These are phyloP conservation scores for Epiblema foenella DNA, from an alignment of 2,888 invertebrate genomes.

Conservation along the genomic window DNA sequence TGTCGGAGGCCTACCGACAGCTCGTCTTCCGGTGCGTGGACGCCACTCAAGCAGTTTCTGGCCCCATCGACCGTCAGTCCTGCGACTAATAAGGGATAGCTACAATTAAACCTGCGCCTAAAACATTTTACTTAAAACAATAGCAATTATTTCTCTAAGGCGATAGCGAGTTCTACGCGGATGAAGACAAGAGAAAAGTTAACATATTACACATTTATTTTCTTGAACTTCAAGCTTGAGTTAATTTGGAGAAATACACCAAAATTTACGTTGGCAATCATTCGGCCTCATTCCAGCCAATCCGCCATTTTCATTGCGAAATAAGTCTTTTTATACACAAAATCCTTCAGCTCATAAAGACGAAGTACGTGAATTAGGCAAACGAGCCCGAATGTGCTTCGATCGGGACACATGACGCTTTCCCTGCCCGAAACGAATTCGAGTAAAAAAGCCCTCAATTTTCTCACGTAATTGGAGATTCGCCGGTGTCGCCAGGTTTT, in stretches of 20 bases:
- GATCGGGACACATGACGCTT: conserved; percentile 51
- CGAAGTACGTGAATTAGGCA: conserved; percentile 52
- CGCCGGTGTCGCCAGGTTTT: conserved; percentile 23
- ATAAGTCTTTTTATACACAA: conserved; percentile 8
- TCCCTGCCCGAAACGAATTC: conserved; percentile 59
- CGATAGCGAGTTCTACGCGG: too few species aligned
- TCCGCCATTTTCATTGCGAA: not conserved
- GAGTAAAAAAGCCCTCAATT: conserved; percentile 68
- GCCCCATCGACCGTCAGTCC: too few species aligned
- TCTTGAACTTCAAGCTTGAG: not conserved
- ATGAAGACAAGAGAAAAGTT: too few species aligned
- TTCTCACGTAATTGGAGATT: conserved; percentile 67
- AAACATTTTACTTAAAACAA: too few species aligned
- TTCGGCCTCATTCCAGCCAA: not conserved
- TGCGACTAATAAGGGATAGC: too few species aligned
- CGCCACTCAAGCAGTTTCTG: too few species aligned
- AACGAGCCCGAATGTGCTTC: conserved; percentile 48
- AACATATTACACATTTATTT: too few species aligned
- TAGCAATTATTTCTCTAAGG: too few species aligned
- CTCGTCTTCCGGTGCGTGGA: too few species aligned
- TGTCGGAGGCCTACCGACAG: too few species aligned
- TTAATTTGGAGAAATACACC: too few species aligned
- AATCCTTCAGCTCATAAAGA: conserved; percentile 46
- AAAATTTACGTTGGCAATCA: not conserved
- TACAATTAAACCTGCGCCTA: too few species aligned